Base-by-base conservation (phyloP, 2,888 invertebrate species). In the Tetragnatha montana region DNA sequence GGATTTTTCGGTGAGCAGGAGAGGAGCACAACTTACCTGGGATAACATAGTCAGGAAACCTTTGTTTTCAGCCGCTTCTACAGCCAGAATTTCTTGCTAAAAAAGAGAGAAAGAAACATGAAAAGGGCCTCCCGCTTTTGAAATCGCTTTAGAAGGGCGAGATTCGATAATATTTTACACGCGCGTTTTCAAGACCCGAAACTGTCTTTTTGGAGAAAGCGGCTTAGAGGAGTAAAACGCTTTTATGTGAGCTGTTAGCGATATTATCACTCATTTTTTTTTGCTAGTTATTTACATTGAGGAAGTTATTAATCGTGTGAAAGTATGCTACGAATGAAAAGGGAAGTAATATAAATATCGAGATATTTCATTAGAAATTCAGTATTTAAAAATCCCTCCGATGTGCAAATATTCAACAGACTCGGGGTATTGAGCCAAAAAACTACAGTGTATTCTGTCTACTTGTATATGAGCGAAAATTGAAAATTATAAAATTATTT, bases 31-130 rank as follows among this genome's bases (percentile, higher is more conserved):
- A 19, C 91, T 91, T 89, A 90, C 90, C 90, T 90, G 90, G 80
- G 90, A 90, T 84, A 90, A 84, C 90, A 90, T 90, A 81, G 90
- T 87, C 87, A 90, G 84, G 76, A 90, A 90, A 90, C 90, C 87
- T 90, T 90, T 90, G 74, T 90, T 90, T 84, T 90, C 90, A 73
- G 87, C 90, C 69, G 90, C 90, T 87, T 90, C 90, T 47, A 90
- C 90, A 75, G 90, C 82, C 80, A 90, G 80, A 73, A 90, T 90
- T 81, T 90, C 90, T 90, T 90, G 90, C 90, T 90, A 87, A 82
- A 80, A 86, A 49, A 83, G 22, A 87, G 74, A 71, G 60, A 82
- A 79, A 68, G 19, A 60, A 8, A 90, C 74, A 80, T 83, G 49
- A 82, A 90, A 60, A 89, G 21, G 49, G 71, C 10, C 22, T n/a